Evolutionary conservation across 2,888 invertebrate species (phyloP).

Genomic region (Microctonus brassicae): DNA sequence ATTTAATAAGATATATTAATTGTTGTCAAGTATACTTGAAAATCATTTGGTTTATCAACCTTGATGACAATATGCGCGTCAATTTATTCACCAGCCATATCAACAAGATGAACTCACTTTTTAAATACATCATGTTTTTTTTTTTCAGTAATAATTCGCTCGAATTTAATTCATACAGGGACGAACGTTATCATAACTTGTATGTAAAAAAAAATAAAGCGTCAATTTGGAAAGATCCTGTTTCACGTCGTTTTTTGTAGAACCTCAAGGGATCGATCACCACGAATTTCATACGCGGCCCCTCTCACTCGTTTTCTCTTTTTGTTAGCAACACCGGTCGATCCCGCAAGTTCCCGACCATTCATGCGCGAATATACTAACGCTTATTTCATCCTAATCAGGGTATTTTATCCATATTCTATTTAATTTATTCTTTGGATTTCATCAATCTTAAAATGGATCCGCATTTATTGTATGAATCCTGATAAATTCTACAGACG

Average conservation of each 20-base stretch:
- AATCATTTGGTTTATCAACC: too few relatives aligned
- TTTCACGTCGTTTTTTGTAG: conserved; percentile 16
- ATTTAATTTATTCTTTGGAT: too few relatives aligned
- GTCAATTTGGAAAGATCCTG: conserved; percentile 9
- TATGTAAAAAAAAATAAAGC: conserved; percentile 27
- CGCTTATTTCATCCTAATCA: too few relatives aligned
- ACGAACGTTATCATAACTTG: background rate
- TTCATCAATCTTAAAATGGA: background rate
- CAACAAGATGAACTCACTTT: too few relatives aligned
- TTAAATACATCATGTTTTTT: too few relatives aligned
- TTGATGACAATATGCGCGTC: too few relatives aligned
- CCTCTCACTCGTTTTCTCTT: conserved; percentile 6
- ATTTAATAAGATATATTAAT: too few relatives aligned
- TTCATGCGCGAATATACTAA: conserved; percentile 7
- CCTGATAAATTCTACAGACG: conserved; percentile 1
- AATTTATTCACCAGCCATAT: too few relatives aligned
- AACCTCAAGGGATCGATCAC: conserved; percentile 56
- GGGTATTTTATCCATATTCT: too few relatives aligned
- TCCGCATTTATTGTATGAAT: background rate
- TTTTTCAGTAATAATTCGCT: too few relatives aligned
- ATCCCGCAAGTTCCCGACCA: conserved; percentile 29
- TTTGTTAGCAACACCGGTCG: conserved; percentile 29
- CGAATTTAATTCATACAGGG: too few relatives aligned
- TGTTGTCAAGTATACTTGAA: too few relatives aligned
- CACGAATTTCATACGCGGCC: conserved; percentile 41